Evolutionary conservation across 2,113 vertebrate species (phyloP).

Genomic region (Syrmaticus mikado): DNA sequence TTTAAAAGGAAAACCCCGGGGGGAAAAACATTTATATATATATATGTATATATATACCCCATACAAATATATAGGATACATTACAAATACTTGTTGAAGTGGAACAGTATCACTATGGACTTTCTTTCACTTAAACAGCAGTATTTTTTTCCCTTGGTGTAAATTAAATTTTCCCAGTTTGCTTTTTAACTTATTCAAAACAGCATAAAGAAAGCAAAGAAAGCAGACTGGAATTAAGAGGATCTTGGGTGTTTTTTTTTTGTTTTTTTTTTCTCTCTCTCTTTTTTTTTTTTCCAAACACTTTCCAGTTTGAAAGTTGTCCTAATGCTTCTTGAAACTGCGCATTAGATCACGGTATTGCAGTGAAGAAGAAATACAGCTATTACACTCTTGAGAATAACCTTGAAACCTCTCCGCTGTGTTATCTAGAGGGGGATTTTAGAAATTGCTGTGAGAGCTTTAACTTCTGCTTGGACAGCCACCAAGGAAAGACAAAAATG

Average conservation of each 20-base stretch:
- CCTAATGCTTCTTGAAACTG: conserved; percentile 11
- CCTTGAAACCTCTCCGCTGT: conserved; percentile 35
- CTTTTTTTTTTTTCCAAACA: background rate
- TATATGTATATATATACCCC: background rate
- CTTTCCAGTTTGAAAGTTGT: conserved; percentile 23
- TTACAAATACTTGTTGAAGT: conserved; percentile 67
- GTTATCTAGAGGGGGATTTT: conserved; percentile 56
- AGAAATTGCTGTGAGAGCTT: conserved; percentile 48
- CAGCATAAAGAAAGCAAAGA: conserved; percentile 45
- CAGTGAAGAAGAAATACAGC: conserved; percentile 58
- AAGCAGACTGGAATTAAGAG: conserved; percentile 38
- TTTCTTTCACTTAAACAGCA: conserved; percentile 8
- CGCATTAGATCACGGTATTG: conserved; percentile 19
- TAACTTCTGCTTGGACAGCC: conserved; percentile 61
- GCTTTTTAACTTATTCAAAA: conserved; percentile 59
- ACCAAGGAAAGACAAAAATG: conserved; percentile 54
- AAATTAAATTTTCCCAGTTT: conserved; percentile 69
- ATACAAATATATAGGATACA: conserved; percentile 12
- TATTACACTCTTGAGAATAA: conserved; percentile 59
- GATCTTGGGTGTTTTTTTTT: background rate
- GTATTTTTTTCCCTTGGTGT: background rate
- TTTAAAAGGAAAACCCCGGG: conserved; percentile 64
- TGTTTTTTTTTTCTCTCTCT: background rate
- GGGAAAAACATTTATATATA: conserved; percentile 29
- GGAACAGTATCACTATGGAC: background rate